These are phyloP conservation scores for Eueremaeus valkanovi DNA, from an alignment of 2,888 invertebrate species.

Conservation along the genomic window DNA sequence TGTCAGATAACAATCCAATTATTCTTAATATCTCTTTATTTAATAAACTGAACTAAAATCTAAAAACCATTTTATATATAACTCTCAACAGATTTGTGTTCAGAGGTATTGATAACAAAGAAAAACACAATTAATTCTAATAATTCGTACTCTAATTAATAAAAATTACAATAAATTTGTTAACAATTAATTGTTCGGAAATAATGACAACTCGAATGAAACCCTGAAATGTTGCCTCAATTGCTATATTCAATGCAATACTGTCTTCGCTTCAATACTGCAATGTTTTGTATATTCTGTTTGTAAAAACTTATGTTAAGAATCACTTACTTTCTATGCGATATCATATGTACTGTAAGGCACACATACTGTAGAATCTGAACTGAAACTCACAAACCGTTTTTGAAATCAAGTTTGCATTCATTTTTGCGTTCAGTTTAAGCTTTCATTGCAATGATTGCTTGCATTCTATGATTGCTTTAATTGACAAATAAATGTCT, in stretches of 20 bases:
- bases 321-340: neutral
- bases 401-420: neutral
- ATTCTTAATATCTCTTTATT: no score
- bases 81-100: slow-evolving; percentile 18
- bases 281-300: neutral
- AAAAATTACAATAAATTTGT: neutral
- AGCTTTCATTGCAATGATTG: no score
- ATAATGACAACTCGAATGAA: slow-evolving; percentile 21
- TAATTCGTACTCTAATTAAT: neutral
- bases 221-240: slow-evolving; percentile 26
- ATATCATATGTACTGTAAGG: neutral
- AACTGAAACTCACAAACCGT: neutral
- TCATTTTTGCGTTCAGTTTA: neutral
- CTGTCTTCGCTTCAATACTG: neutral
- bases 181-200: neutral
- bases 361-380: neutral
- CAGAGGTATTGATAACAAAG: neutral
- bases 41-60: slow-evolving; percentile 2
- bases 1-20: slow-evolving; percentile 21
- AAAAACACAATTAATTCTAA: neutral
- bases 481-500: neutral
- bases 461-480: neutral
- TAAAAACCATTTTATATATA: neutral
- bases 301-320: neutral
- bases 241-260: neutral